Conservation (phyloP, 2,113 vertebrate species). For the Morphnarchus princeps region DNA sequence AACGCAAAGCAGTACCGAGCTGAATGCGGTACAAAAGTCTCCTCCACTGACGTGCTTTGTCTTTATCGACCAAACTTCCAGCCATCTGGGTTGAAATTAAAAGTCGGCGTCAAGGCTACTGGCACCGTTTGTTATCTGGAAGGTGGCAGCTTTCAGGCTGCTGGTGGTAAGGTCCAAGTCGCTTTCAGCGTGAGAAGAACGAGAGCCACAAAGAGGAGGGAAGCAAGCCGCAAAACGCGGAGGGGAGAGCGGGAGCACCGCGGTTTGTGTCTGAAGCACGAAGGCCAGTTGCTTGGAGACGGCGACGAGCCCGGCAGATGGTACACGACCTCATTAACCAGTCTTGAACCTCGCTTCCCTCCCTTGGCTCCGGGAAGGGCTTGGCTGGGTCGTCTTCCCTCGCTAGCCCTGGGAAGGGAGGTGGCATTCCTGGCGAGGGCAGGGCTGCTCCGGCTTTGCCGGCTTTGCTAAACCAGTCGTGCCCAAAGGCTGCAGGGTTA, state of each 20-base stretch:
- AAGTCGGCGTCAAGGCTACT: not conserved
- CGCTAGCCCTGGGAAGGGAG: too few species aligned
- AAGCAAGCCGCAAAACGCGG: accelerated
- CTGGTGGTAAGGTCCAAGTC: not conserved
- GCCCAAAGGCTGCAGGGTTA: not conserved
- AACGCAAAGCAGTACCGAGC: accelerated
- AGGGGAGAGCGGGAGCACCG: not conserved
- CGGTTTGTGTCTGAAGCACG: not conserved
- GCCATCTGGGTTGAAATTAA: not conserved
- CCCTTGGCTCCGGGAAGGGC: not conserved
- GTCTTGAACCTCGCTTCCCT: not conserved
- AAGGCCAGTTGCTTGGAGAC: not conserved
- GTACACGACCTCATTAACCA: not conserved
- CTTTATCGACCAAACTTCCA: accelerated
- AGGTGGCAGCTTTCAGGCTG: not conserved
- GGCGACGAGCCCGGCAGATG: not conserved
- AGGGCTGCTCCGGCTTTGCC: not conserved
- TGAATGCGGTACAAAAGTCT: accelerated
- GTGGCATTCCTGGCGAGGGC: not conserved
- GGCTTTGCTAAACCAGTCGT: not conserved
- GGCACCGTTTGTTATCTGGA: not conserved
- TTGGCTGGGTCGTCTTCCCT: not conserved
- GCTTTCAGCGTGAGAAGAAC: not conserved
- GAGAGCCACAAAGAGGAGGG: not conserved
- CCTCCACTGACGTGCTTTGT: not conserved